A percentile compares a stretch with the other conserved stretches of the same genome.
phyloP scores from a whole-genome alignment of 2,797 vertebrate genomes.

The Chelidonichthys spinosus region DNA sequence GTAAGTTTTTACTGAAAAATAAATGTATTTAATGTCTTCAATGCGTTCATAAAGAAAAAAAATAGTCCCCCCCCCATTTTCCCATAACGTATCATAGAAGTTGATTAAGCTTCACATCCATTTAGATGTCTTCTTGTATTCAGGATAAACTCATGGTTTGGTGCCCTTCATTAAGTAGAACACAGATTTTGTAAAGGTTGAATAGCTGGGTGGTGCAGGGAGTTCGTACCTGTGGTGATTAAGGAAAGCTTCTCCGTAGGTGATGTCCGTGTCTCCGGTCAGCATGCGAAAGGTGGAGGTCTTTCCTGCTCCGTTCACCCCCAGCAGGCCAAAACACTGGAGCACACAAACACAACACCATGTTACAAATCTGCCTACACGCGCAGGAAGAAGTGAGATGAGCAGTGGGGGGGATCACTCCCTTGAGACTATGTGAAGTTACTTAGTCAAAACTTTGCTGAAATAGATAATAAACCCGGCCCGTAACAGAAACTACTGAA shows the following conservation, averaged over 20 bases:
- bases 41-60: background rate
- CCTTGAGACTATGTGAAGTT: background rate
- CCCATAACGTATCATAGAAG: background rate
- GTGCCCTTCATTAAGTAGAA: background rate
- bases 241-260: conserved; percentile 84
- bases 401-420: background rate
- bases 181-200: background rate
- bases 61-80: too few relatives aligned
- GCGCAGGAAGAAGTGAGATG: background rate
- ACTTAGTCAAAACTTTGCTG: background rate
- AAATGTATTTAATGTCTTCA: background rate
- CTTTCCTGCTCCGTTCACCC: conserved; percentile 87
- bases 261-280: conserved; percentile 85
- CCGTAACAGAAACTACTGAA: background rate
- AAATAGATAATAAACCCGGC: background rate
- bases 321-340: conserved; percentile 79
- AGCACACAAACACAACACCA: conserved; percentile 12
- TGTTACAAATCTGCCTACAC: background rate
- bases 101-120: background rate
- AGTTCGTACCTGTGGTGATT: conserved; percentile 79
- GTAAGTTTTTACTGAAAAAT: background rate
- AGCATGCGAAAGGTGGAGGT: conserved; percentile 88
- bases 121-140: background rate
- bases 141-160: background rate
- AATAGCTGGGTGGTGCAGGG: background rate